These are phyloP conservation scores for Remorina albescens DNA, from an alignment of 2,797 vertebrate species.

Conservation along the genomic window DNA sequence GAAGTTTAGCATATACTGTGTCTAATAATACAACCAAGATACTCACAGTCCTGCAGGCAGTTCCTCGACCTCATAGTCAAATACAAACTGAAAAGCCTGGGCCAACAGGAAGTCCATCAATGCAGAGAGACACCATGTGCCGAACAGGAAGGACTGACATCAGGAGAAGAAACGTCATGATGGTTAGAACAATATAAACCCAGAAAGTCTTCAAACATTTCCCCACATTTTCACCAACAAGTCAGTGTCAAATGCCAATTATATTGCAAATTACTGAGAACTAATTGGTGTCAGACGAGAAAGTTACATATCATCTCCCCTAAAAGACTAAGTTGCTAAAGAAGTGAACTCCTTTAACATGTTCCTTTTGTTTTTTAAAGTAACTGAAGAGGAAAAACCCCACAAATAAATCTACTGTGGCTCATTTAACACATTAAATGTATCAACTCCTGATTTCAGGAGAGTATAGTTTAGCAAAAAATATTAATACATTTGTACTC, in stretches of 20 bases:
- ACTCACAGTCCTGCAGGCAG: slow-evolving; percentile 98
- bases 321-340: background rate
- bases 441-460: background rate
- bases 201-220: background rate
- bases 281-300: background rate
- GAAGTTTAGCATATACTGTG: background rate
- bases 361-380: background rate
- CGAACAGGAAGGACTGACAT: slow-evolving; percentile 93
- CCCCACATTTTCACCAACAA: slow-evolving; percentile 6
- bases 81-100: slow-evolving; percentile 84
- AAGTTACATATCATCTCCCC: slow-evolving; percentile 10
- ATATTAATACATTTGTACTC: background rate
- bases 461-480: background rate
- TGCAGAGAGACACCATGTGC: slow-evolving; percentile 92
- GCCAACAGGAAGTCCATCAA: slow-evolving; percentile 90
- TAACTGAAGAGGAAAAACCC: background rate
- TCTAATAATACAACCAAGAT: background rate
- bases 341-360: background rate
- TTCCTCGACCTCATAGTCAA: slow-evolving; percentile 88
- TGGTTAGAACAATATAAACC: background rate
- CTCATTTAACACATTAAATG: background rate
- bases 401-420: background rate
- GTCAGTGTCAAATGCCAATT: background rate
- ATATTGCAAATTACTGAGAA: background rate
- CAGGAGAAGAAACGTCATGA: background rate